Percentiles rank a stretch among this genome's conserved stretches.
Evolutionary conservation across 2,113 vertebrate species (phyloP).

Genomic region (Tetrax tetrax): DNA sequence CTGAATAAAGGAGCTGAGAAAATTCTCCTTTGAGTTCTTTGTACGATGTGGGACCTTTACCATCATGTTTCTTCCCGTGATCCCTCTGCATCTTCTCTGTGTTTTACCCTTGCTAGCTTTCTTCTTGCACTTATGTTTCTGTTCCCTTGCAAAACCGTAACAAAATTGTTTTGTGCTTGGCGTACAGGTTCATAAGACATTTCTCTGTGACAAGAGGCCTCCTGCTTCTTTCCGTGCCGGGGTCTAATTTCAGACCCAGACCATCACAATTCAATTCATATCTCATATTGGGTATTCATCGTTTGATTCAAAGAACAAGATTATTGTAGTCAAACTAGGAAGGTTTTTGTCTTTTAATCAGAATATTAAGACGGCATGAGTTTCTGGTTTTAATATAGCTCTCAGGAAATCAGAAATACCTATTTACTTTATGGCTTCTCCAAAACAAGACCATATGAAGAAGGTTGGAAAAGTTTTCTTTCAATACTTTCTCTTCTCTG

Average conservation of each 20-base stretch:
- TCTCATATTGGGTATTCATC: background rate
- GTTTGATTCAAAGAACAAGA: constrained; percentile 25
- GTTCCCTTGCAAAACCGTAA: background rate
- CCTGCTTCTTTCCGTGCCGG: background rate
- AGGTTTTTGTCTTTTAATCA: background rate
- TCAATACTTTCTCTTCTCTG: background rate
- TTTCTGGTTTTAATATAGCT: background rate
- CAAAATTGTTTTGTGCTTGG: constrained; percentile 11
- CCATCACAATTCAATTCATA: constrained; percentile 1
- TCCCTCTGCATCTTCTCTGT: background rate
- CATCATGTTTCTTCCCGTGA: background rate
- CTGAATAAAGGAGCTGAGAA: background rate
- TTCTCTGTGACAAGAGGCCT: background rate
- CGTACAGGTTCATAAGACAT: background rate
- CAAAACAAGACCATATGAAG: background rate
- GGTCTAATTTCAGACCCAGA: constrained; percentile 29
- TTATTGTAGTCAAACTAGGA: background rate
- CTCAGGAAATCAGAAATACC: background rate
- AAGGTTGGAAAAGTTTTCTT: background rate
- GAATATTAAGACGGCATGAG: background rate
- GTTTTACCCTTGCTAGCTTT: background rate
- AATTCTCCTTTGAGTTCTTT: background rate
- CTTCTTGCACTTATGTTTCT: background rate
- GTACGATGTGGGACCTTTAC: background rate
- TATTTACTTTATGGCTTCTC: background rate